Percentiles rank a stretch among this genome's conserved stretches.
Evolutionary conservation across 2,888 invertebrate genomes (phyloP).

Genomic region (Agonopterix heracliana): DNA sequence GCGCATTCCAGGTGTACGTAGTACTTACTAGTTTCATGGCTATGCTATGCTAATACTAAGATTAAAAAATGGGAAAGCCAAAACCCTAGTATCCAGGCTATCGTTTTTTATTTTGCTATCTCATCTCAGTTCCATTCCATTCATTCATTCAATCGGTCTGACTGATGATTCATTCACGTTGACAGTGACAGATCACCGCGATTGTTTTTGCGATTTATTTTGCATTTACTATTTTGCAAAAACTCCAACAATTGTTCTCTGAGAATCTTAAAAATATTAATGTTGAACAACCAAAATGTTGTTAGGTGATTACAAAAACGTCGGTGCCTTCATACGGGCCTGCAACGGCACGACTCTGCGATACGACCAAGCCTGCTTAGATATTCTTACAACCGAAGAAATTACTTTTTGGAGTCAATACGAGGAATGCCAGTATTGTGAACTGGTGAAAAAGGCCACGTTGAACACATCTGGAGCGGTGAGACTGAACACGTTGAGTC

Average conservation of each 20-base stretch:
- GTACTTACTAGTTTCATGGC: too few species aligned
- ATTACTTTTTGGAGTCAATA: conserved; percentile 62
- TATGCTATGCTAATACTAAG: too few species aligned
- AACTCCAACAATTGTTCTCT: too few species aligned
- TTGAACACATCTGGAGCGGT: conserved; percentile 31
- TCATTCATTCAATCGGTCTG: too few species aligned
- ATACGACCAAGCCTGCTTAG: conserved; percentile 66
- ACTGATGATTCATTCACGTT: neutral
- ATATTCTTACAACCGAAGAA: conserved; percentile 42
- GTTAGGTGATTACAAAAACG: conserved; percentile 43
- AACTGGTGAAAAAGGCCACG: conserved; percentile 33
- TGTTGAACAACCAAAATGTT: neutral
- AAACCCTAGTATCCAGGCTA: too few species aligned
- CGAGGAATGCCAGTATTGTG: conserved; percentile 62
- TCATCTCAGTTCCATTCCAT: too few species aligned
- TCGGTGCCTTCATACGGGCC: conserved; percentile 49
- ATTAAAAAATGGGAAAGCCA: too few species aligned
- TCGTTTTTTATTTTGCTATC: too few species aligned
- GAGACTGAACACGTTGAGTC: conserved; percentile 48
- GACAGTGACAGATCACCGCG: neutral
- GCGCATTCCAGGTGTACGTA: too few species aligned
- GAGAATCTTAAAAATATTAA: neutral
- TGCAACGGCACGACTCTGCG: conserved; percentile 48
- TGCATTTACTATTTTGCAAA: neutral
- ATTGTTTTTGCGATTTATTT: neutral